These are phyloP conservation scores for Diachasmimorpha longicaudata DNA, from an alignment of 1,140 invertebrate species.

Conservation along the genomic window DNA sequence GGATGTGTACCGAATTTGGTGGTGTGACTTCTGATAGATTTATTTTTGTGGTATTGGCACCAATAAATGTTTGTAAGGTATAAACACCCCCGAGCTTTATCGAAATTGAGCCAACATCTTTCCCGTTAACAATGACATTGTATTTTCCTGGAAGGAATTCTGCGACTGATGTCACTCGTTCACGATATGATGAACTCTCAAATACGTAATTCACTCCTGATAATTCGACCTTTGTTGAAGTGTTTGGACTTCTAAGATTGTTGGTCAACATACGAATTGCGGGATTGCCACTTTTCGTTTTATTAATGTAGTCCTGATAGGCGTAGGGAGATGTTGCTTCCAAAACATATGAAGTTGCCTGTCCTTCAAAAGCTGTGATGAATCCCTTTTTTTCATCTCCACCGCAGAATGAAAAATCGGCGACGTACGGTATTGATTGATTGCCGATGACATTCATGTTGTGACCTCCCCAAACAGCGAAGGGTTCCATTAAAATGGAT, in stretches of 20 bases:
- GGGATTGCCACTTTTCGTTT: constrained; percentile 42
- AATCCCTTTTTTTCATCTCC: constrained; percentile 7
- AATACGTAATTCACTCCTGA: not conserved
- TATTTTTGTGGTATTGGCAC: constrained; percentile 31
- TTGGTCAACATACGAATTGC: constrained; percentile 38
- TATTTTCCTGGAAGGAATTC: constrained; percentile 56
- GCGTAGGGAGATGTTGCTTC: not conserved
- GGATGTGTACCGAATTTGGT: constrained; percentile 77
- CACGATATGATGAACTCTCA: constrained; percentile 7
- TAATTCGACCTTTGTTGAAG: not conserved
- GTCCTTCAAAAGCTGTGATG: constrained; percentile 12
- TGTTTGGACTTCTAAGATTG: not conserved
- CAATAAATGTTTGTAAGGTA: constrained; percentile 59
- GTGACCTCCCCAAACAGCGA: constrained; percentile 48
- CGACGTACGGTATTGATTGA: not conserved
- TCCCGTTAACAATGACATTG: constrained; percentile 49
- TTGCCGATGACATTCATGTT: constrained; percentile 30
- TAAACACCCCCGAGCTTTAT: constrained; percentile 68
- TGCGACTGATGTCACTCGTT: constrained; percentile 41
- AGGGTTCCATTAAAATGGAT: constrained; percentile 35
- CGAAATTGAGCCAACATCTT: constrained; percentile 40
- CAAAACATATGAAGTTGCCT: constrained; percentile 39
- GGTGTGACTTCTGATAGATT: constrained; percentile 63
- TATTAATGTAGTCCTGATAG: constrained; percentile 36
- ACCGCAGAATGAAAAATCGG: constrained; percentile 19